Percentiles rank a stretch among this genome's conserved stretches.
Evolutionary conservation across 1,140 invertebrate genomes (phyloP).

Genomic region (Drosophila truncata): DNA sequence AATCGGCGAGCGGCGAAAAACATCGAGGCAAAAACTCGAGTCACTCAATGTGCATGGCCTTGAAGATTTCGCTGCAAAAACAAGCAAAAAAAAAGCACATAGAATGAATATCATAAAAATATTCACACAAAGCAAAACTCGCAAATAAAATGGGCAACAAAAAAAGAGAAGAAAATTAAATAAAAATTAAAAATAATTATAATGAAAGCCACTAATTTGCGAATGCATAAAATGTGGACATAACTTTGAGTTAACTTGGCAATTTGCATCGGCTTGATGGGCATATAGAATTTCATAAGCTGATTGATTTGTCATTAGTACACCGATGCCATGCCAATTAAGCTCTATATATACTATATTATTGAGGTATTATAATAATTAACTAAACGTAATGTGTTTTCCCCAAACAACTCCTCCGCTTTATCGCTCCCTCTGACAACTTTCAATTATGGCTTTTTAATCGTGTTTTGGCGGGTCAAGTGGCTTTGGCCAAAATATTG

Average conservation of each 20-base stretch:
- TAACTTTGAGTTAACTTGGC: conserved; percentile 11
- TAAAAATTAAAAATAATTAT: conserved; percentile 32
- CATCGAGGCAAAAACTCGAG: conserved; percentile 60
- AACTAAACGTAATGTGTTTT: conserved; percentile 15
- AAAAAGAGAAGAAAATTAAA: neutral
- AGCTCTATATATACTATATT: conserved; percentile 7
- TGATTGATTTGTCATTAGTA: conserved; percentile 37
- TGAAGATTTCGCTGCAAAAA: conserved; percentile 76
- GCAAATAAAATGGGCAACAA: conserved; percentile 10
- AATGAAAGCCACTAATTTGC: conserved; percentile 78
- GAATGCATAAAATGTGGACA: conserved; percentile 60
- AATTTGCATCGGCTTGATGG: conserved; percentile 38
- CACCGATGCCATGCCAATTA: conserved; percentile 15
- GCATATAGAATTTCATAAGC: conserved; percentile 20
- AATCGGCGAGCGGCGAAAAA: conserved; percentile 57
- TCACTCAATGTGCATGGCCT: conserved; percentile 75
- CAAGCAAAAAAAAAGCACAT: conserved; percentile 32
- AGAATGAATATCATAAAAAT: conserved; percentile 60
- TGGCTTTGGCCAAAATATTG: conserved; percentile 60
- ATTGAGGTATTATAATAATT: conserved; percentile 33
- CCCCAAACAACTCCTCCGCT: neutral
- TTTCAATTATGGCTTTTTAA: conserved; percentile 46
- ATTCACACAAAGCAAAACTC: conserved; percentile 62
- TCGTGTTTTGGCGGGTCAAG: conserved; percentile 33
- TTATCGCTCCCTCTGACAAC: neutral